Base-by-base conservation (phyloP, 2,797 vertebrate species). In the Acipenser transmontanus region DNA sequence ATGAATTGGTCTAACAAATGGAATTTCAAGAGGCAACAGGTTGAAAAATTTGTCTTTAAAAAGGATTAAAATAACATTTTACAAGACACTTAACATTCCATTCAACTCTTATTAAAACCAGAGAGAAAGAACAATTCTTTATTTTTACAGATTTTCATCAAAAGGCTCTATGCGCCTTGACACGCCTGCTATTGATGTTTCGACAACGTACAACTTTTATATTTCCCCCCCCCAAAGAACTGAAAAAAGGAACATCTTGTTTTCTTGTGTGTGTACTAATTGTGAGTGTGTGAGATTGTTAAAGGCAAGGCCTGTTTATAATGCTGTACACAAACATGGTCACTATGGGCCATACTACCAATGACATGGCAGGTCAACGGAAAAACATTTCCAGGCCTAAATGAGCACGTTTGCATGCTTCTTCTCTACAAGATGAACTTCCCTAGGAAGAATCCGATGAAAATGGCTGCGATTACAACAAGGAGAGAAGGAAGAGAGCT, bases 401-500 rank as follows among this genome's bases (percentile, higher is more conserved):
- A 89, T 81, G 76, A 84, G 89, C 84, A 86, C 82, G 71, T 86
- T 87, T 85, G 87, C 34, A 34, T 34, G 34, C 34, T 34, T 34
- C 34, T 34, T 34, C 87, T 92, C 94, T 99, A 99, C 94, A 99
- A 94, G 92, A 99, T 96, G 90, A 99, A 99, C 86, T 99, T 99
- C 88, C 95, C 97, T 88, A 98, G 90, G 95, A 99, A 99, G 95
- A 99, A 99, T 85, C 97, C 97, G 75, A 99, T 96, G 94, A 99
- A 99, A 88, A 99, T 95, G 91, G 96, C 97, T 84, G 97, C 97
- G 88, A 99, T 97, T 82, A 99, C 94, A 79, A 99, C 97, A 70
- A 98, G 93, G 81, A 99, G 95, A 66, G 96, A 98, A 78, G 97
- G 96, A 80, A 99, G 91, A 84, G 95, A 93, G 81, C 91, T 89